Conservation (phyloP, 2,888 invertebrate species). For the Emmelina monodactyla region DNA sequence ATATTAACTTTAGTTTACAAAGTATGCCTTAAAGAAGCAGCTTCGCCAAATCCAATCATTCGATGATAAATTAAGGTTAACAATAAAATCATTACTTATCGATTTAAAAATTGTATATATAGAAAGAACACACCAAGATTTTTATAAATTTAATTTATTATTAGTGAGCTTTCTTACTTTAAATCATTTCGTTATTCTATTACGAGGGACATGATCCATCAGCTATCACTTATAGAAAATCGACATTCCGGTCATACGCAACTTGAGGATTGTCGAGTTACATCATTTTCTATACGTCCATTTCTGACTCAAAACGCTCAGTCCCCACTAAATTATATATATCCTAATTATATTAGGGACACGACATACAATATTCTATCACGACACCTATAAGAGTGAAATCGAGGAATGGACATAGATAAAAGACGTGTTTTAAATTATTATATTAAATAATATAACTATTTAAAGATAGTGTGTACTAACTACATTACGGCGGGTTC, state of each 20-base stretch:
- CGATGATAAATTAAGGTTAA: constrained; percentile 8
- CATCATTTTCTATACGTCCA: no score
- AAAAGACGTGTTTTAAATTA: constrained; percentile 37
- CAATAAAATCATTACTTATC: no score
- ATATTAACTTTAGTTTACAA: no score
- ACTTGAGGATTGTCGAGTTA: no score
- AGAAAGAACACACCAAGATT: constrained; percentile 42
- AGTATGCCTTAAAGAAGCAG: no score
- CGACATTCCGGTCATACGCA: no score
- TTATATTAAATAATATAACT: constrained; percentile 42
- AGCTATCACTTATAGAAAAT: no score
- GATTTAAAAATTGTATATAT: constrained; percentile 22
- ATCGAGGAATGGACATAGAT: constrained; percentile 63
- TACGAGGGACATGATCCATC: not conserved
- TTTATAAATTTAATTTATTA: constrained; percentile 28
- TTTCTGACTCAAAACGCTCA: no score
- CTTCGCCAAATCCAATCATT: no score
- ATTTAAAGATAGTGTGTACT: constrained; percentile 31
- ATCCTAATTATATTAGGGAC: constrained; percentile 45
- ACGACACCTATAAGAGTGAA: constrained; percentile 64
- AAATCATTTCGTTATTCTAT: constrained; percentile 26
- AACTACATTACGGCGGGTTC: constrained; percentile 21
- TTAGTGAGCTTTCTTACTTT: constrained; percentile 53
- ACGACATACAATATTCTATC: constrained; percentile 61
- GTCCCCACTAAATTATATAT: no score